These are phyloP conservation scores for Leuciscus waleckii DNA, from an alignment of 2,797 vertebrate species.

Conservation along the genomic window DNA sequence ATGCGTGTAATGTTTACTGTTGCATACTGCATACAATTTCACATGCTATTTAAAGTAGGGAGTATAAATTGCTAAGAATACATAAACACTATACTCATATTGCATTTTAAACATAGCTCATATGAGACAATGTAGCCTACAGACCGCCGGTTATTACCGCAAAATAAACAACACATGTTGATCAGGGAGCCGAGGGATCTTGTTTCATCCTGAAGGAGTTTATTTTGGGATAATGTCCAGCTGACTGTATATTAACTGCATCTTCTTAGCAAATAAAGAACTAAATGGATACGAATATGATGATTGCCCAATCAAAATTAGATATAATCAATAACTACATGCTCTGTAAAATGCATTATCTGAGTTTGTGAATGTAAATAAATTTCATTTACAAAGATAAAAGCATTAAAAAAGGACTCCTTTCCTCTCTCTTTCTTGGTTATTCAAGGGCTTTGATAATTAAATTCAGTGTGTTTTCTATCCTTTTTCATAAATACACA, in stretches of 20 bases:
- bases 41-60: not conserved
- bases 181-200: not conserved
- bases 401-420: not conserved
- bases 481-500: slow-evolving; percentile 41
- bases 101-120: slow-evolving; percentile 3
- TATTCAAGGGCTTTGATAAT: slow-evolving; percentile 4
- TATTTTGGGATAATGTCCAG: slow-evolving; percentile 19
- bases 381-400: not conserved
- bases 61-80: not conserved
- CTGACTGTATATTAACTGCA: not conserved
- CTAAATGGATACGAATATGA: not conserved
- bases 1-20: not conserved
- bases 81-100: not conserved
- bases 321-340: not conserved
- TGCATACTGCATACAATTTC: not conserved
- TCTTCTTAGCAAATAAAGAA: slow-evolving; percentile 8
- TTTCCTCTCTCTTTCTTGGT: not conserved
- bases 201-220: not conserved
- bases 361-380: not conserved
- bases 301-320: no score
- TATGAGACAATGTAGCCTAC: not conserved
- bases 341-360: not conserved
- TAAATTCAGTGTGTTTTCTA: slow-evolving; percentile 36
- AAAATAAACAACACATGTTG: slow-evolving; percentile 2
- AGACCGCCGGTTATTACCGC: not conserved